These are phyloP conservation scores for Falcaria lacertinaria DNA, from an alignment of 2,888 invertebrate species.

Conservation along the genomic window DNA sequence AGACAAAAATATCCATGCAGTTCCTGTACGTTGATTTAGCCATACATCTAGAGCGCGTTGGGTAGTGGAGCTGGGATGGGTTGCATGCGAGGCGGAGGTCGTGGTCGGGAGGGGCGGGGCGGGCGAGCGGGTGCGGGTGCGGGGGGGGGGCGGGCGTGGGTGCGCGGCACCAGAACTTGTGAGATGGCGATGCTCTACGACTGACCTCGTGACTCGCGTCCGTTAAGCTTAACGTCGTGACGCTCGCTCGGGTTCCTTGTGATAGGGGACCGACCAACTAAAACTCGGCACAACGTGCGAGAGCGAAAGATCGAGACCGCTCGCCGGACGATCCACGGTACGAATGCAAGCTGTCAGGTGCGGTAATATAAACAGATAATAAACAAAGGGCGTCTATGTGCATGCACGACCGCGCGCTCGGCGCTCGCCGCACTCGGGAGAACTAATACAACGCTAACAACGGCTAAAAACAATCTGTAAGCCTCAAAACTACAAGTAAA, in stretches of 20 bases:
- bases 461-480: conserved; percentile 80
- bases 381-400: conserved; percentile 77
- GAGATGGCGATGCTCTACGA: conserved; percentile 79
- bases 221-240: conserved; percentile 52
- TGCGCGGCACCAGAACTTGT: conserved; percentile 75
- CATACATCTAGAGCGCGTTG: conserved; percentile 16
- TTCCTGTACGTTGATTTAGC: background rate
- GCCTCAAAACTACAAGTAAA: conserved; percentile 81
- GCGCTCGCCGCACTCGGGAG: conserved; percentile 76
- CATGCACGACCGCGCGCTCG: conserved; percentile 75
- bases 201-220: conserved; percentile 70
- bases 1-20: background rate
- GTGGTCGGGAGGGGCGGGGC: conserved; percentile 19
- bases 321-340: conserved; percentile 71
- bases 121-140: conserved; percentile 16
- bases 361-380: conserved; percentile 75
- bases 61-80: conserved; percentile 22
- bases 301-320: conserved; percentile 62
- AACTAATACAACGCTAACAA: conserved; percentile 79
- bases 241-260: conserved; percentile 60
- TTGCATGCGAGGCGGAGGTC: conserved; percentile 31
- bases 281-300: conserved; percentile 56
- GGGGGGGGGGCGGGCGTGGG: conserved; percentile 25
- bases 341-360: conserved; percentile 77
- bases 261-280: conserved; percentile 54